Evolutionary conservation across 2,888 invertebrate genomes (phyloP), one percentile per base, ranked within the genome.

Genomic region (Andrena hattorfiana): DNA sequence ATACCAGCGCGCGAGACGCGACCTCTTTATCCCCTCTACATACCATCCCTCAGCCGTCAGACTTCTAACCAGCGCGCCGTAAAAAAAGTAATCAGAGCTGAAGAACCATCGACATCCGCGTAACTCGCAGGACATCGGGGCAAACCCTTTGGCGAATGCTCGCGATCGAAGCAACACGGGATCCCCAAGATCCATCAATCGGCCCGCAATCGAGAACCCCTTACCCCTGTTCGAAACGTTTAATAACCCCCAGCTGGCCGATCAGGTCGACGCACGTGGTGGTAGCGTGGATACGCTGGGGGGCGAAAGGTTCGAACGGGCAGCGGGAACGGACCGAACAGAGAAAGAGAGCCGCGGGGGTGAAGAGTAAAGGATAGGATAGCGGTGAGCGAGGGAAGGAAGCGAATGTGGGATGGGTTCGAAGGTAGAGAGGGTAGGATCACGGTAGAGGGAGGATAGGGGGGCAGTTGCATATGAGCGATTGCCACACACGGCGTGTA

Each of bases 401-500:
- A 59, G 70, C 42, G 28, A 20, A 20, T 23, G 80, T 62, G 83
- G 75, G 67, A 56, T 51, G 79, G 60, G 81, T 69, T 68, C 23
- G 81, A 71, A 63, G 79, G 79, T 48, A 26, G 71, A 59, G 77
- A 54, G 77, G 63, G 73, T 20, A 74, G n/a, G 63, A 69, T 69
- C 77, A 84, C 59, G 78, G 75, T 72, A 71, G 56, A 26, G 56
- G 10, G 23, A 26, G 56, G 56, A 23, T 75, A 62, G 79, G 86
- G 83, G 87, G 82, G 85, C 86, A 86, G 90, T 90, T 90, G 91
- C 93, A 89, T 93, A 94, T 93, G 94, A 94, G 93, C 93, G 94
- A 93, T 94, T 91, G 92, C 93, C 90, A 90, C 90, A 91, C 90
- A 89, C 90, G 84, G 87, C 82, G 90, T 92, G 92, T 92, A 92